These are phyloP conservation scores for Labeo calbasu DNA, from an alignment of 2,797 vertebrate genomes.

Conservation along the genomic window DNA sequence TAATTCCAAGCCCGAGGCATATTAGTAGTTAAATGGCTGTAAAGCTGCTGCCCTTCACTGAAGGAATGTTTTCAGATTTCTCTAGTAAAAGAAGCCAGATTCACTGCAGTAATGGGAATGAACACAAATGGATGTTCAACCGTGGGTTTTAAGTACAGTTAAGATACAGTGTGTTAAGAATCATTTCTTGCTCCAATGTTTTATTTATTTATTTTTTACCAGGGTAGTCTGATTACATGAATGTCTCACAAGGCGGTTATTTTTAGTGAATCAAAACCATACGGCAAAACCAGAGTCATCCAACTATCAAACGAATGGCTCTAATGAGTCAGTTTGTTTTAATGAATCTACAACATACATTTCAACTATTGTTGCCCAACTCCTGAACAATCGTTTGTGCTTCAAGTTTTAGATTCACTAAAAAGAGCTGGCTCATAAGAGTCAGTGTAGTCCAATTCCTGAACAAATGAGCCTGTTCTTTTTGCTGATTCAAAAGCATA, in stretches of 20 bases:
- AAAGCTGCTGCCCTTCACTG: conserved; percentile 11
- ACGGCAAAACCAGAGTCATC: background rate
- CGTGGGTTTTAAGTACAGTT: background rate
- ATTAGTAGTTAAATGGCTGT: conserved; percentile 55
- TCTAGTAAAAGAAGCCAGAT: conserved; percentile 30
- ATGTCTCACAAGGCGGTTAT: no score
- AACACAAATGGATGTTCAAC: conserved; percentile 9
- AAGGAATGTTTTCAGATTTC: conserved; percentile 42
- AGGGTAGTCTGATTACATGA: background rate
- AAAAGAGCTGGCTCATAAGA: no score
- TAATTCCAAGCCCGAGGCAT: conserved; percentile 36
- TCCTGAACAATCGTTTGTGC: no score
- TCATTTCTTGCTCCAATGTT: background rate
- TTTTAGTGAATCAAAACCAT: background rate
- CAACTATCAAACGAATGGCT: background rate
- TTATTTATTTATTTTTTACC: no score
- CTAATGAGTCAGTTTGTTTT: background rate
- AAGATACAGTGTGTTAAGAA: background rate
- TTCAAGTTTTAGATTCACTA: no score
- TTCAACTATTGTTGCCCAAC: no score
- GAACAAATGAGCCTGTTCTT: no score
- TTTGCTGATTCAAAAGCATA: no score
- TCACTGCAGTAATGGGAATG: background rate
- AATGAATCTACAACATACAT: background rate
- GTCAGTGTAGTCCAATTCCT: no score